These are phyloP conservation scores for Oreochromis mossambicus DNA, from an alignment of 2,797 vertebrate species.

Conservation along the genomic window DNA sequence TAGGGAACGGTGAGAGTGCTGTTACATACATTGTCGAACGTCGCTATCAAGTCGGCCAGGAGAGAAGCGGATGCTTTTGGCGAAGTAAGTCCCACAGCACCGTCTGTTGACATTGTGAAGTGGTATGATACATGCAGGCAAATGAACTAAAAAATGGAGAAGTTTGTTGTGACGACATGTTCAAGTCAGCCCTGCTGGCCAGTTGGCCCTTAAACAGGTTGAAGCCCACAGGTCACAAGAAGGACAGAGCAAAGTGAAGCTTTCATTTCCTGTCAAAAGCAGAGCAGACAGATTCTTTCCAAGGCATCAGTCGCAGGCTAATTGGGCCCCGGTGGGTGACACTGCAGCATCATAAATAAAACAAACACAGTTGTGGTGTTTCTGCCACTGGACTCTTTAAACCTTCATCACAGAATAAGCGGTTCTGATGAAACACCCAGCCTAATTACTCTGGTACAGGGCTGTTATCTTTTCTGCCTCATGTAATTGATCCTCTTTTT, in stretches of 20 bases:
- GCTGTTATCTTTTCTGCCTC: constrained; percentile 71
- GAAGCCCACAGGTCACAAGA: constrained; percentile 77
- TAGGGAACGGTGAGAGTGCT: constrained; percentile 12
- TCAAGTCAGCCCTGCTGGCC: constrained; percentile 19
- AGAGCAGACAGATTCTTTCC: constrained; percentile 71
- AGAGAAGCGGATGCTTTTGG: constrained; percentile 17
- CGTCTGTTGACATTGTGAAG: constrained; percentile 34
- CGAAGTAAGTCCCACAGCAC: neutral
- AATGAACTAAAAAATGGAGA: neutral
- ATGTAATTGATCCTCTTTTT: constrained; percentile 71
- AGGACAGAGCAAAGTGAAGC: constrained; percentile 78
- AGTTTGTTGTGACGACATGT: constrained; percentile 5
- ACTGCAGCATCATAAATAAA: constrained; percentile 83
- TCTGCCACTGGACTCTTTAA: constrained; percentile 80
- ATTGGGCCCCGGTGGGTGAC: constrained; percentile 93
- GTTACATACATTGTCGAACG: constrained; percentile 18
- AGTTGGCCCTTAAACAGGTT: constrained; percentile 44
- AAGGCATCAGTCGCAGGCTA: constrained; percentile 87
- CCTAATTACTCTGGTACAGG: constrained; percentile 82
- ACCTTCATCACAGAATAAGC: constrained; percentile 75
- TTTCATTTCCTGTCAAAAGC: constrained; percentile 73
- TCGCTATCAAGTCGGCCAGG: constrained; percentile 24
- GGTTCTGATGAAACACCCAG: constrained; percentile 74
- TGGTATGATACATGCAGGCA: constrained; percentile 8
- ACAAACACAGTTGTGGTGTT: constrained; percentile 84